Base-by-base conservation (phyloP, 64 coral and sea anemone species). In the Pocillopora damicornis region DNA sequence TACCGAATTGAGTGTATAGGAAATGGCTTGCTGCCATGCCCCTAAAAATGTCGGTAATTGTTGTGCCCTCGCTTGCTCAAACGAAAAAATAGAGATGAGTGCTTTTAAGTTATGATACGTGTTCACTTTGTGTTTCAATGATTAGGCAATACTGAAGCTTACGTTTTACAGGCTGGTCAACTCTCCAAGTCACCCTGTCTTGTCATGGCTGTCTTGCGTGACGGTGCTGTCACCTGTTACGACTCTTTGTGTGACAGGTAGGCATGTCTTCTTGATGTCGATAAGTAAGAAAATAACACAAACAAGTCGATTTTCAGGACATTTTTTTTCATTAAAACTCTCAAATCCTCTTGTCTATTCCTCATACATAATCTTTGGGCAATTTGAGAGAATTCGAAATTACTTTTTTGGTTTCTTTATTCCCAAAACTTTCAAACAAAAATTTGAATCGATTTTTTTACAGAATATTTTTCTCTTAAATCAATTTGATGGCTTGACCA, bases 151-250 rank as follows among this genome's bases (percentile, higher is more conserved):
- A 71, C 22, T 11, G 1, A 26, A 23, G 7, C n/a, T 78, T 86
- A 82, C 68, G 2, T 15, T 61, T 87, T 60, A 2, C 61, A 94
- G 93, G 88, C 83, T 23, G 77, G 45, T 0, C 81, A 94, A 59
- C 56, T 94, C 36, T 62, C 77, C 14, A 74, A 90, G 58, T 78
- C 82, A 7, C 88, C 93, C 58, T 94, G 88, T 90, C 60, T 90
- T 77, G 81, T 90, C 18, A 87, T 94, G 69, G 93, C 93, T 59
- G 83, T 94, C 38, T 84, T 90, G 60, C 86, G 93, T 87, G 93
- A 94, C 71, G 88, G 88, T 66, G 88, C 93, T 23, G 75, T 94
- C n/a, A 94, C 93, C 51, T 94, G 87, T 20, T 94, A 87, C 59
- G 93, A 94, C 58, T 87, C 93, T 0, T 74, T 94, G 37, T 86